phyloP scores from a whole-genome alignment of 2,113 vertebrate species.

The zebrafish (Danio rerio) region DNA sequence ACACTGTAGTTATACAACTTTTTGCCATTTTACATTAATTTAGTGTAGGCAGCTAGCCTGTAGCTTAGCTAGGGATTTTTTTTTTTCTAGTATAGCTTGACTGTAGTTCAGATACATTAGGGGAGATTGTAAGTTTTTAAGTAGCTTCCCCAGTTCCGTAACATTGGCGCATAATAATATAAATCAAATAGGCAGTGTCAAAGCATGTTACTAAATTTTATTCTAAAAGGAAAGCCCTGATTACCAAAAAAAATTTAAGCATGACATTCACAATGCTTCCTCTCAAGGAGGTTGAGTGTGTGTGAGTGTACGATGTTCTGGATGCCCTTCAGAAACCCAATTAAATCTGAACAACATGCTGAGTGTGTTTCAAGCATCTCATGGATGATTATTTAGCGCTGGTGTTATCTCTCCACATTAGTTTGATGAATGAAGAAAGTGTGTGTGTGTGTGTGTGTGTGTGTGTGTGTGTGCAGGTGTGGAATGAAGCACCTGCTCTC shows the following conservation, averaged over 20 bases:
- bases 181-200: neutral
- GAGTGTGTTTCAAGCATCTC: conserved; percentile 35
- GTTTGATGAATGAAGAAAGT: conserved; percentile 37
- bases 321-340: conserved; percentile 21
- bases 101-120: conserved; percentile 38
- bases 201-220: neutral
- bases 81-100: neutral
- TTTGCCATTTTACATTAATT: no score
- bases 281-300: conserved; percentile 54
- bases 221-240: neutral
- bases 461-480: conserved; percentile 22
- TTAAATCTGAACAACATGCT: conserved; percentile 44
- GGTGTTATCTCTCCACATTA: conserved; percentile 38
- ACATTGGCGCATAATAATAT: neutral
- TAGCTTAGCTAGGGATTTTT: no score
- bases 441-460: conserved; percentile 7
- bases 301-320: conserved; percentile 25
- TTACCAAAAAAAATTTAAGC: neutral
- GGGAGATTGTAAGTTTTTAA: neutral
- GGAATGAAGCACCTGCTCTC: conserved; percentile 4
- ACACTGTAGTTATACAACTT: no score
- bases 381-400: conserved; percentile 25
- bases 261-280: conserved; percentile 4
- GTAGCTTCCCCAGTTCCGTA: neutral
- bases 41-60: no score